phyloP scores from a whole-genome alignment of 2,797 vertebrate species.

The Salarias fasciatus region DNA sequence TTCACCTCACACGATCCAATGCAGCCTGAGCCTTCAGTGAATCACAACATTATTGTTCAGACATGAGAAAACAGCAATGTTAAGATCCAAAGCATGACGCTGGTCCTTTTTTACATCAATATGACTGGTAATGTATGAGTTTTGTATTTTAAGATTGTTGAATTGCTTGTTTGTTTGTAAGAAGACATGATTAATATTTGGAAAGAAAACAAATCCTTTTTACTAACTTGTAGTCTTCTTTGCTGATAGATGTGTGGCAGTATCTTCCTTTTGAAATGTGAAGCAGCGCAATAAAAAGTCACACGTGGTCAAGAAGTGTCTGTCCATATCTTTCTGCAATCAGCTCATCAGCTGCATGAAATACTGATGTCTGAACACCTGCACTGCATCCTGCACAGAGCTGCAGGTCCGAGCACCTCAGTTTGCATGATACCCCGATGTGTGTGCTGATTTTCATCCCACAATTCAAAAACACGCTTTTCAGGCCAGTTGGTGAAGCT shows the following conservation, averaged over 20 bases:
- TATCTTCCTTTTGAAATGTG: constrained; percentile 78
- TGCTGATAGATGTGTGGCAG: constrained; percentile 80
- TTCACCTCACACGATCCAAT: constrained; percentile 52
- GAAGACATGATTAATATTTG: constrained; percentile 73
- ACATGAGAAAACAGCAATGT: constrained; percentile 31
- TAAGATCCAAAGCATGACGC: constrained; percentile 35
- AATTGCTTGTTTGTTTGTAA: constrained; percentile 75
- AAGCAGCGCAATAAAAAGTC: constrained; percentile 80
- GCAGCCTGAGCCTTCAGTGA: constrained; percentile 42
- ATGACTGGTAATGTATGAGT: constrained; percentile 60
- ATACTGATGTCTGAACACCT: too few species aligned
- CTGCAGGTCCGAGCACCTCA: too few species aligned
- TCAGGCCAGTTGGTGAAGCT: too few species aligned
- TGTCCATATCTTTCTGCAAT: constrained; percentile 57
- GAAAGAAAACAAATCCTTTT: constrained; percentile 64
- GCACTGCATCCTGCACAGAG: too few species aligned
- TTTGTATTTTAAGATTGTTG: constrained; percentile 68
- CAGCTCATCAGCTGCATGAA: too few species aligned
- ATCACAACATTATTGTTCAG: constrained; percentile 28
- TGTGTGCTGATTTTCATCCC: too few species aligned
- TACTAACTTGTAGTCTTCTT: constrained; percentile 84
- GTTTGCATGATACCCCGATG: too few species aligned
- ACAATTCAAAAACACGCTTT: too few species aligned
- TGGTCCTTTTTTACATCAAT: constrained; percentile 62
- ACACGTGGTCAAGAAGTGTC: constrained; percentile 74